Evolutionary conservation across 2,797 vertebrate genomes (phyloP).

Genomic region (Hydrophis major): DNA sequence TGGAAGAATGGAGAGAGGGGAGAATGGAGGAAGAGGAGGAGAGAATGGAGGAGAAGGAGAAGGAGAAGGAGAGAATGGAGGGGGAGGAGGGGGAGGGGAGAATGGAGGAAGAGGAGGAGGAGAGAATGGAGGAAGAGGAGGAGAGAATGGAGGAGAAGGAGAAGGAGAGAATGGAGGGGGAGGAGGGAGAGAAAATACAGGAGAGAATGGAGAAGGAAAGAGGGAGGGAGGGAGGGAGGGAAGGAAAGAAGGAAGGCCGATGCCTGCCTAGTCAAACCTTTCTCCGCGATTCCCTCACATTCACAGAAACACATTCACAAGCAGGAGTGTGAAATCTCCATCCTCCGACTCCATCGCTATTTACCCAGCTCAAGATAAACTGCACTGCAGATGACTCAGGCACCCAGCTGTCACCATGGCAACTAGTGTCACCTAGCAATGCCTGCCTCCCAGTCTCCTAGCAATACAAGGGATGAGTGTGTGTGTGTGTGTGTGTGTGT

Average conservation of each 20-base stretch:
- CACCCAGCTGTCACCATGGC: slow-evolving; percentile 80
- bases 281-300: background rate
- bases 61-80: too few species aligned
- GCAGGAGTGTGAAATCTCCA: background rate
- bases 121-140: too few species aligned
- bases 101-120: too few species aligned
- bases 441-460: slow-evolving; percentile 86
- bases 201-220: background rate
- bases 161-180: too few species aligned
- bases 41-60: too few species aligned
- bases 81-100: too few species aligned
- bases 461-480: slow-evolving; percentile 59
- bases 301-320: background rate
- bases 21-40: too few species aligned
- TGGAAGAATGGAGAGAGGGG: too few species aligned
- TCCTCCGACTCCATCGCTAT: background rate
- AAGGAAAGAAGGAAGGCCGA: background rate
- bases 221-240: too few species aligned
- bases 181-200: background rate
- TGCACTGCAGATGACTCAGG: slow-evolving; percentile 85
- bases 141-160: too few species aligned
- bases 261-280: background rate
- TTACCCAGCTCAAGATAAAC: slow-evolving; percentile 55
- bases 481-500: background rate
- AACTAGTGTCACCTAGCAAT: slow-evolving; percentile 83